A percentile compares a stretch with the other conserved stretches of the same genome.
These are phyloP conservation scores for Brachionus paranguensis DNA, from an alignment of 1,140 invertebrate species.

Conservation along the genomic window DNA sequence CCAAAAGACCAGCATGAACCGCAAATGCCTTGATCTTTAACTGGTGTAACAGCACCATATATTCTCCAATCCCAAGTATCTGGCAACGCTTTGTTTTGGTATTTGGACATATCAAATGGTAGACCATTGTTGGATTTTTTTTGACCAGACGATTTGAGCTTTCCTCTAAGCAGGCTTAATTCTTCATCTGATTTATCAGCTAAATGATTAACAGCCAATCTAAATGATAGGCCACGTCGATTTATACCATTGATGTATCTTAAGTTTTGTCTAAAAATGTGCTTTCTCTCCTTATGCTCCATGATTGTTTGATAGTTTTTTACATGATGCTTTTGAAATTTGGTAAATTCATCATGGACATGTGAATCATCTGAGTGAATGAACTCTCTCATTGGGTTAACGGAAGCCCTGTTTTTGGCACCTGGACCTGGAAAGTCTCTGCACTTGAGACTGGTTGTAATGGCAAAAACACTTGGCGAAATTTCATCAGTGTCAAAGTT, in stretches of 20 bases:
- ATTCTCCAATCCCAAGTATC: slow-evolving; percentile 73
- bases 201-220: slow-evolving; percentile 76
- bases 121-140: slow-evolving; percentile 65
- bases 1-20: slow-evolving; percentile 95
- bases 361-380: slow-evolving; percentile 64
- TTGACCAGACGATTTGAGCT: slow-evolving; percentile 58
- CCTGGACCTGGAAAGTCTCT: slow-evolving; percentile 80
- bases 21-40: slow-evolving; percentile 92
- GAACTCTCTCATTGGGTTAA: slow-evolving; percentile 87
- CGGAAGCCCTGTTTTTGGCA: slow-evolving; percentile 57
- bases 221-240: slow-evolving; percentile 68
- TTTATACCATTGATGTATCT: slow-evolving; percentile 79
- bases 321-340: slow-evolving; percentile 69
- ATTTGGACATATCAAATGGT: slow-evolving; percentile 63
- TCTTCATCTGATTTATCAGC: slow-evolving; percentile 74
- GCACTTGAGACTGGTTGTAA: slow-evolving; percentile 65
- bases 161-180: slow-evolving; percentile 71
- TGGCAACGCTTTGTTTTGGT: slow-evolving; percentile 41
- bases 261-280: slow-evolving; percentile 77
- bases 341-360: slow-evolving; percentile 69
- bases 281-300: slow-evolving; percentile 68
- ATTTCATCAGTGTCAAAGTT: slow-evolving; percentile 61
- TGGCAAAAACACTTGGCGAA: slow-evolving; percentile 1
- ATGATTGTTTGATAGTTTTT: slow-evolving; percentile 63
- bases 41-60: slow-evolving; percentile 77